Base-by-base conservation (phyloP, 2,113 vertebrate species). In the Scopus umbretta region DNA sequence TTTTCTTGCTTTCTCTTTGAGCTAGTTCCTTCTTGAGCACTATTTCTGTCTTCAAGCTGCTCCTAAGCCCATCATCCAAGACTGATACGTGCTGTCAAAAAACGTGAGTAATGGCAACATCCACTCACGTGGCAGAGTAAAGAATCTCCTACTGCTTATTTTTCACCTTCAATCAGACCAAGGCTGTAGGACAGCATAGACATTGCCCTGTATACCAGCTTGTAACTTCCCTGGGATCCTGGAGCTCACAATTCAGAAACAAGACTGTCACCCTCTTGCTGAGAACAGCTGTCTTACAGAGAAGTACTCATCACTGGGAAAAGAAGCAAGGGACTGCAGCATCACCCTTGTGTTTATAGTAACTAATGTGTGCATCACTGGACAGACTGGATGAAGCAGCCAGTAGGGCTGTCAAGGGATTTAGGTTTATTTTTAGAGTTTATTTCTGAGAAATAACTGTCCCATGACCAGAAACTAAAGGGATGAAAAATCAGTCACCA, bases 361-460 rank as follows among this genome's bases (percentile, higher is more conserved):
- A 91, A 92, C 43, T 52, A 63, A 23, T 2, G 7, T 16, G 30
- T 83, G 36, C 17, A 72, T 76, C 49, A 65, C 32, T 2, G 7
- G 40, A 78, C 59, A 91, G 68, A 66, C 15, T 49, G 47, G 53
- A 68, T 50, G 50, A 94, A 92, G 63, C 15, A 45, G 42, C 25
- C 78, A 81, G 34, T 3, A 45, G 32, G 10, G 13, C 45, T 55
- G 42, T 49, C 38, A 70, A 58, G 29, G 29, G 49, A 91, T 73
- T 82, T 38, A 80, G 49, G 32, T 85, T 91, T 88, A 89, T 89
- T 96, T 95, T 95, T 76, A 73, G 42, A 92, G 29, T 70, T 91
- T 58, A 91, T 29, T 82, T 23, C 34, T 80, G 21, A 94, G 53
- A 85, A 94, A 85, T 20, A 82, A 87, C 16, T 76, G 76, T 50